Conservation (phyloP, 1,140 invertebrate species). For the Medauroidea extradentata region DNA sequence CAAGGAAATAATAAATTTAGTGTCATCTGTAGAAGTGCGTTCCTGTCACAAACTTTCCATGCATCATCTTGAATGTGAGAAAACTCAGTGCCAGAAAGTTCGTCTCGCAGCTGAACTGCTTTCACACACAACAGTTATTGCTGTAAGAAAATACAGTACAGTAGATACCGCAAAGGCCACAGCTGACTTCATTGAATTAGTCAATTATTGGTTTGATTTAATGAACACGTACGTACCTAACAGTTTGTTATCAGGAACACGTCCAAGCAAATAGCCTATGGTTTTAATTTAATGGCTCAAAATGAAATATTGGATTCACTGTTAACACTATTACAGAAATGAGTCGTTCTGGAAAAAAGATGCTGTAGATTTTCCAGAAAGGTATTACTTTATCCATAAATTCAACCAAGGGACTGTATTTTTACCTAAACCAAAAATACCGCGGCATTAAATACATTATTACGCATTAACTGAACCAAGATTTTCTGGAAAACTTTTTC, state of each 20-base stretch:
- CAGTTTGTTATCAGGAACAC: too few species aligned
- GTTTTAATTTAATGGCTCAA: conserved; percentile 11
- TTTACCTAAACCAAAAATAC: too few species aligned
- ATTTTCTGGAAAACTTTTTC: conserved; percentile 20
- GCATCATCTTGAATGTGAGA: conserved; percentile 15
- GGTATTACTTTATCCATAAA: too few species aligned
- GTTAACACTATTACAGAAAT: conserved; percentile 12
- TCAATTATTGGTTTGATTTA: too few species aligned
- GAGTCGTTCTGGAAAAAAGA: conserved; percentile 17
- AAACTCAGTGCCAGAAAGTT: conserved; percentile 21
- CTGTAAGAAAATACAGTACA: conserved; percentile 12
- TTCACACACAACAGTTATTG: too few species aligned
- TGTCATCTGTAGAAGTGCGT: conserved; percentile 15
- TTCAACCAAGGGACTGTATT: not conserved
- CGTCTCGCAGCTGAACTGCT: conserved; percentile 18
- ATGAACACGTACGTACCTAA: too few species aligned
- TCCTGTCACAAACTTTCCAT: conserved; percentile 19
- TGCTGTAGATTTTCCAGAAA: conserved; percentile 22
- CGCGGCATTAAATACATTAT: not conserved
- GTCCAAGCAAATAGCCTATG: too few species aligned
- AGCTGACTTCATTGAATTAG: conserved; percentile 15
- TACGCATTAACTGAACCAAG: conserved; percentile 19
- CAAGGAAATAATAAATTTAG: conserved; percentile 6
- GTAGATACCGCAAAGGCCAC: conserved; percentile 6
- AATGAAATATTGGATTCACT: conserved; percentile 13